Evolutionary conservation across 2,113 vertebrate genomes (phyloP).

Genomic region (Pao palembangensis): DNA sequence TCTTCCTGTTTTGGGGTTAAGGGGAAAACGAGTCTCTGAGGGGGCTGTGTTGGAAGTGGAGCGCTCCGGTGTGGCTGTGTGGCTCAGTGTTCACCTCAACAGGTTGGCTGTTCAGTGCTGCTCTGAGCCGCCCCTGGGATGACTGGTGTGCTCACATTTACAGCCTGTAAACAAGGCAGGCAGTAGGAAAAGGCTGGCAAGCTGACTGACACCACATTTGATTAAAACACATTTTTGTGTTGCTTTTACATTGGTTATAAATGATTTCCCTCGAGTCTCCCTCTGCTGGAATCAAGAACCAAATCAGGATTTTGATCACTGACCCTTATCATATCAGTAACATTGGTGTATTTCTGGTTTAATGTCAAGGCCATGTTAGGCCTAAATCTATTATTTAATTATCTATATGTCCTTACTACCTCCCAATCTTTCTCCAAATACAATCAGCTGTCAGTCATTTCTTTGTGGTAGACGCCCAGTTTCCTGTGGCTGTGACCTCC

Average conservation of each 20-base stretch:
- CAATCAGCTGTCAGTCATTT: slow-evolving; percentile 45
- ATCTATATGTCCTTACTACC: not conserved
- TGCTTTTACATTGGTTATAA: not conserved
- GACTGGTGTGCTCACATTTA: slow-evolving; percentile 21
- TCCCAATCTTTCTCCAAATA: slow-evolving; percentile 36
- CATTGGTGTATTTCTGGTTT: no score
- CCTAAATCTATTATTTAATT: no score
- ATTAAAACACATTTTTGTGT: slow-evolving; percentile 5
- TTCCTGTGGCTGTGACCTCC: slow-evolving; percentile 45
- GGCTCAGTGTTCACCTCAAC: slow-evolving; percentile 30
- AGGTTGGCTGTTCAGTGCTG: slow-evolving; percentile 17
- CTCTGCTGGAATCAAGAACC: no score
- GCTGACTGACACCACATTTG: not conserved
- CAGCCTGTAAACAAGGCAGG: slow-evolving; percentile 29
- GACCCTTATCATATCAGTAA: no score
- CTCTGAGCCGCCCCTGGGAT: slow-evolving; percentile 11
- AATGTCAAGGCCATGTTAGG: no score
- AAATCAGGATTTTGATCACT: no score
- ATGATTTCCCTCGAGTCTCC: no score
- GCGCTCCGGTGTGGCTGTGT: slow-evolving; percentile 25
- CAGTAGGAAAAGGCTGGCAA: not conserved
- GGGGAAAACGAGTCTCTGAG: slow-evolving; percentile 64
- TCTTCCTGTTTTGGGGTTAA: slow-evolving; percentile 66
- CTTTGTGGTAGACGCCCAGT: slow-evolving; percentile 28
- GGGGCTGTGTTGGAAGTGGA: slow-evolving; percentile 55